phyloP scores from a whole-genome alignment of 2,888 invertebrate species.

The Orthonevra nobilis region DNA sequence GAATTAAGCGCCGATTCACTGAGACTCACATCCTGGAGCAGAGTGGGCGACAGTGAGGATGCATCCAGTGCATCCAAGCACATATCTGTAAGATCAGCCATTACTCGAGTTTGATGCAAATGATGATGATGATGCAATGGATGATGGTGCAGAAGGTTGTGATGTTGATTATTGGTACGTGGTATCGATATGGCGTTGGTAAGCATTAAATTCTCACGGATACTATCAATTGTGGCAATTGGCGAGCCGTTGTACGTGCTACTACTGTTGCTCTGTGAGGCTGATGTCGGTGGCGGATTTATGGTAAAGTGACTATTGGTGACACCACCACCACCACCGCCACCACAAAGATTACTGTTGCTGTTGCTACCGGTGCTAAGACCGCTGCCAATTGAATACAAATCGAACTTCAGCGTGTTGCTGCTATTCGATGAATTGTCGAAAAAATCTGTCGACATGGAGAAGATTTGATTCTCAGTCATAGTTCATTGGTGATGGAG shows the following conservation, averaged over 20 bases:
- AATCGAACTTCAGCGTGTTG: slow-evolving; percentile 78
- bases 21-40: slow-evolving; percentile 78
- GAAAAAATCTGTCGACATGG: slow-evolving; percentile 80
- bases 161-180: slow-evolving; percentile 76
- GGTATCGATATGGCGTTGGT: slow-evolving; percentile 79
- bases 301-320: slow-evolving; percentile 55
- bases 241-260: slow-evolving; percentile 14
- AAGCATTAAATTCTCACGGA: slow-evolving; percentile 76
- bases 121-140: slow-evolving; percentile 84
- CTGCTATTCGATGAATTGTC: slow-evolving; percentile 79
- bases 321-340: slow-evolving; percentile 65
- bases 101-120: slow-evolving; percentile 80
- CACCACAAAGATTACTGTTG: slow-evolving; percentile 53
- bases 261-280: slow-evolving; percentile 42
- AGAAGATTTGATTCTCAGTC: slow-evolving; percentile 80
- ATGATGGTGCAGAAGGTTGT: slow-evolving; percentile 71
- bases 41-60: slow-evolving; percentile 78
- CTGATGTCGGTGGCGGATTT: slow-evolving; percentile 44
- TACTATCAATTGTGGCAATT: slow-evolving; percentile 38
- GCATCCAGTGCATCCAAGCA: slow-evolving; percentile 78
- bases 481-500: slow-evolving; percentile 72
- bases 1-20: slow-evolving; percentile 72
- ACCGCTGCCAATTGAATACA: slow-evolving; percentile 74
- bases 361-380: slow-evolving; percentile 71
- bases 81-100: slow-evolving; percentile 79